These are phyloP conservation scores for Nemoura dubitans DNA, from an alignment of 2,888 invertebrate species.

Conservation along the genomic window DNA sequence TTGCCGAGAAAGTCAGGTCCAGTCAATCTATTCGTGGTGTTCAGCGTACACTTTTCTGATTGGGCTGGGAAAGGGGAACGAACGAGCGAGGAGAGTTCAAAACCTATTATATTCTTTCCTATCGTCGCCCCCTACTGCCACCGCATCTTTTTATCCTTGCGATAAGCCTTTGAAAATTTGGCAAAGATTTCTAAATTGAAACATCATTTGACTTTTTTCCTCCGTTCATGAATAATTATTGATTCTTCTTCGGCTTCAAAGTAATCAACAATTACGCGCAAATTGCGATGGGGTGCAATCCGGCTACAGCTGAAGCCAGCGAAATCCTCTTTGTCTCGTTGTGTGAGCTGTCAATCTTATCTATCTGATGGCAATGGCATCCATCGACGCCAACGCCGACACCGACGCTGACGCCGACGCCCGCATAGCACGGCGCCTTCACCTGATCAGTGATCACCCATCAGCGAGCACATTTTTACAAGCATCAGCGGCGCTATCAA, in stretches of 20 bases:
- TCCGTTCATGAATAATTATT: constrained; percentile 44
- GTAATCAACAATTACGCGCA: constrained; percentile 42
- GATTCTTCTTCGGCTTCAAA: constrained; percentile 43
- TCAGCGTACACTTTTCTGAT: constrained; percentile 19
- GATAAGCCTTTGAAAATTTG: constrained; percentile 45
- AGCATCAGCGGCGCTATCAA: not conserved
- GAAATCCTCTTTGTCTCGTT: constrained; percentile 38
- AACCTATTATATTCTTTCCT: constrained; percentile 35
- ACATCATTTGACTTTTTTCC: constrained; percentile 45
- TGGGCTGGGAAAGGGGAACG: constrained; percentile 32
- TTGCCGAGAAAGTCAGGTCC: constrained; percentile 17
- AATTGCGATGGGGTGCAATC: constrained; percentile 36
- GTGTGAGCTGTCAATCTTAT: constrained; percentile 34
- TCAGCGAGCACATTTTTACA: not conserved
- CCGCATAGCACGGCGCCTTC: not conserved
- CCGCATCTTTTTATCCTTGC: constrained; percentile 35
- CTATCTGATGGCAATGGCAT: not conserved
- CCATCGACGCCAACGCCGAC: not conserved
- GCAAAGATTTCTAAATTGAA: constrained; percentile 46
- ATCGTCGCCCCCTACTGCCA: constrained; percentile 24
- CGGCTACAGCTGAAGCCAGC: constrained; percentile 17
- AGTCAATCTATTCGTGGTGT: constrained; percentile 34
- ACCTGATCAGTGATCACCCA: not conserved
- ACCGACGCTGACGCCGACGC: no score
- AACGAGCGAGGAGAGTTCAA: constrained; percentile 13